phyloP scores from a whole-genome alignment of 2,888 invertebrate genomes.

The Cheilosia scutellata region DNA sequence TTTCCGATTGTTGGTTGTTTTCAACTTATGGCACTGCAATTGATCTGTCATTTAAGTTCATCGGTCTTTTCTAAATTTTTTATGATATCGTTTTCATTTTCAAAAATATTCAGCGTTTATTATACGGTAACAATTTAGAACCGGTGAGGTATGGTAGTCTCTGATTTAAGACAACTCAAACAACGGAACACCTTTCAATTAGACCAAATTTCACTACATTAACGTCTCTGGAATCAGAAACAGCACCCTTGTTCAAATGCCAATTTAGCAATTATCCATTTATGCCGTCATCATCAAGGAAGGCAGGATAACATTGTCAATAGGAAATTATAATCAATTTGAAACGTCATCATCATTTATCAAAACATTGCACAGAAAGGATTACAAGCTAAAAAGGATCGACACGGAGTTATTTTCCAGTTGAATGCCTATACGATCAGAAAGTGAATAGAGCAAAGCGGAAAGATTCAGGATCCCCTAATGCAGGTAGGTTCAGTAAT shows the following conservation, averaged over 20 bases:
- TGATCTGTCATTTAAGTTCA: too few relatives aligned
- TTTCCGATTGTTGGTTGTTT: too few relatives aligned
- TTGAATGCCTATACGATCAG: slow-evolving; percentile 24
- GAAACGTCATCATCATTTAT: slow-evolving; percentile 61
- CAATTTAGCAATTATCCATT: slow-evolving; percentile 36
- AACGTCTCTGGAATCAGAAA: not conserved
- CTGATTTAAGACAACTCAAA: too few relatives aligned
- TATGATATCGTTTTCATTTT: too few relatives aligned
- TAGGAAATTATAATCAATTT: slow-evolving; percentile 37
- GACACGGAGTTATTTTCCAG: slow-evolving; percentile 45
- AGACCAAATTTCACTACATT: not conserved
- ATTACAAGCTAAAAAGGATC: slow-evolving; percentile 39
- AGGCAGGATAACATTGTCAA: not conserved
- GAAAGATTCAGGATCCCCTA: slow-evolving; percentile 30
- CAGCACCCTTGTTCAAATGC: not conserved
- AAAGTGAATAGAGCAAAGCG: not conserved
- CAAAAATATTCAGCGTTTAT: too few relatives aligned
- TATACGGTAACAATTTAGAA: too few relatives aligned
- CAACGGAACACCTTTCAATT: not conserved
- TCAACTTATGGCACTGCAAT: too few relatives aligned
- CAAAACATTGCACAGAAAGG: slow-evolving; percentile 53
- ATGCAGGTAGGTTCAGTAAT: slow-evolving; percentile 28
- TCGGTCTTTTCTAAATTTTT: too few relatives aligned
- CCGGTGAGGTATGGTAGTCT: too few relatives aligned
- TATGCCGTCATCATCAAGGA: slow-evolving; percentile 19